Conservation (phyloP, 2,797 vertebrate species). For the Scarus forsteni region DNA sequence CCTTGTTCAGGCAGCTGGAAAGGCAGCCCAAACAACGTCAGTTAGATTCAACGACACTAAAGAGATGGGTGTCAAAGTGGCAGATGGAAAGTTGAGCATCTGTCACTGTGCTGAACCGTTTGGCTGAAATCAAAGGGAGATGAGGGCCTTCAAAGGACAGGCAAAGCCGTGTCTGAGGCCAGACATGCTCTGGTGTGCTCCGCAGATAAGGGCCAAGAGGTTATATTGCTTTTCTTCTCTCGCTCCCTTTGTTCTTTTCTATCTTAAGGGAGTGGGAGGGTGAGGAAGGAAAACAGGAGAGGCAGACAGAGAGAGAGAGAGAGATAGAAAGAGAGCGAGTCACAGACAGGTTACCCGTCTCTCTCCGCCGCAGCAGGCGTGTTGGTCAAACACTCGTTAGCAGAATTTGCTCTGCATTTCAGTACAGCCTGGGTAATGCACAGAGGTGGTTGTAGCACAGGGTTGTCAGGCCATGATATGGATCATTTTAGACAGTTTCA, state of each 20-base stretch:
- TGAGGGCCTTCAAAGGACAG: slow-evolving; percentile 76
- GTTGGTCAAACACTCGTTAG: slow-evolving; percentile 79
- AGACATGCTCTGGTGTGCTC: slow-evolving; percentile 72
- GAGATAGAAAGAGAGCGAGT: slow-evolving; percentile 28
- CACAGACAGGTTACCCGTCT: slow-evolving; percentile 64
- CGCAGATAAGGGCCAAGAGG: slow-evolving; percentile 72
- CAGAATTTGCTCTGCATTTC: slow-evolving; percentile 68
- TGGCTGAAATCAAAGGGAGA: slow-evolving; percentile 79
- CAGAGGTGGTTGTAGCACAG: slow-evolving; percentile 57
- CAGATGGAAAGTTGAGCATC: slow-evolving; percentile 77
- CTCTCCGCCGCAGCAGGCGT: slow-evolving; percentile 32
- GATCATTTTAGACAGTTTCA: slow-evolving; percentile 71
- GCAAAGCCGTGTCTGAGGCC: slow-evolving; percentile 67
- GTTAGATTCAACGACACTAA: slow-evolving; percentile 67
- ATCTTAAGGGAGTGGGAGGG: slow-evolving; percentile 59
- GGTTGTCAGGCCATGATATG: slow-evolving; percentile 55
- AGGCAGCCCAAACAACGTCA: slow-evolving; percentile 70
- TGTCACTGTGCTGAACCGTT: slow-evolving; percentile 72
- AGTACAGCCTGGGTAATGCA: slow-evolving; percentile 64
- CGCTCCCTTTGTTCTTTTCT: slow-evolving; percentile 72
- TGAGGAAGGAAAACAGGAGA: slow-evolving; percentile 24
- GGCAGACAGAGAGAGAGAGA: slow-evolving; percentile 1
- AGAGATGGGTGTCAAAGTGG: slow-evolving; percentile 73
- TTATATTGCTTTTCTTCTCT: slow-evolving; percentile 76
- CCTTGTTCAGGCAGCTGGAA: slow-evolving; percentile 55